Percentiles rank a stretch among this genome's conserved stretches.
These are phyloP conservation scores for Eristalis pertinax DNA, from an alignment of 2,888 invertebrate genomes.

Conservation along the genomic window DNA sequence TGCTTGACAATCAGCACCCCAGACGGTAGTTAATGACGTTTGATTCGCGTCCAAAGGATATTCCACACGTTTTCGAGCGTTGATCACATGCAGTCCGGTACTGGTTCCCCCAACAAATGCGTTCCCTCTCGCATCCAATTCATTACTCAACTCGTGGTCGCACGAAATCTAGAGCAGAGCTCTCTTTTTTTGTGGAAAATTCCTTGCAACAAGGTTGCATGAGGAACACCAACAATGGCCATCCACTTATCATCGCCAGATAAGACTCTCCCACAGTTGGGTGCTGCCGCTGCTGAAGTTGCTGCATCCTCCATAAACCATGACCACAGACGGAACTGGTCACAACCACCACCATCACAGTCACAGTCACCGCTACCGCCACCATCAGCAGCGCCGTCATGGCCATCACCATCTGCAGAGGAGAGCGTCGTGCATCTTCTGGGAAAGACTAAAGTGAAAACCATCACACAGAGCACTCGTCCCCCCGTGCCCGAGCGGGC, in stretches of 20 bases:
- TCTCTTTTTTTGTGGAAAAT: constrained; percentile 17
- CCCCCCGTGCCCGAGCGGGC: constrained; percentile 9
- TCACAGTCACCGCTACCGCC: background rate
- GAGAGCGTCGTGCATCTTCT: constrained; percentile 11
- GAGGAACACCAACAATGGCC: constrained; percentile 67
- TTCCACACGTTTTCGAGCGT: background rate
- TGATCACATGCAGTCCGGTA: background rate
- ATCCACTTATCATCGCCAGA: constrained; percentile 68
- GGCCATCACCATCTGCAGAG: constrained; percentile 23
- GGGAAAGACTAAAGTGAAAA: constrained; percentile 28
- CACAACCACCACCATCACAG: constrained; percentile 24
- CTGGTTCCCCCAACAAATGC: background rate
- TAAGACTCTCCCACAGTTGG: constrained; percentile 42
- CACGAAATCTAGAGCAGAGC: constrained; percentile 51
- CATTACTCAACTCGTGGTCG: constrained; percentile 14
- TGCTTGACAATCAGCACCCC: background rate
- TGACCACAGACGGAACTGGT: constrained; percentile 35
- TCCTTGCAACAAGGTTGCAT: constrained; percentile 34
- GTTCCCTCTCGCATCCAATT: background rate
- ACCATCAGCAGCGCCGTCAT: constrained; percentile 22
- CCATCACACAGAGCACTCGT: constrained; percentile 6
- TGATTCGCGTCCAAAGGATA: background rate
- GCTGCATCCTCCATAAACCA: constrained; percentile 1
- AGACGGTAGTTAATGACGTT: background rate
- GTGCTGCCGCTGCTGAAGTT: constrained; percentile 16